Evolutionary conservation across 2,888 invertebrate genomes (phyloP), one percentile per base, ranked within the genome.

Genomic region (Conistra vaccinii): DNA sequence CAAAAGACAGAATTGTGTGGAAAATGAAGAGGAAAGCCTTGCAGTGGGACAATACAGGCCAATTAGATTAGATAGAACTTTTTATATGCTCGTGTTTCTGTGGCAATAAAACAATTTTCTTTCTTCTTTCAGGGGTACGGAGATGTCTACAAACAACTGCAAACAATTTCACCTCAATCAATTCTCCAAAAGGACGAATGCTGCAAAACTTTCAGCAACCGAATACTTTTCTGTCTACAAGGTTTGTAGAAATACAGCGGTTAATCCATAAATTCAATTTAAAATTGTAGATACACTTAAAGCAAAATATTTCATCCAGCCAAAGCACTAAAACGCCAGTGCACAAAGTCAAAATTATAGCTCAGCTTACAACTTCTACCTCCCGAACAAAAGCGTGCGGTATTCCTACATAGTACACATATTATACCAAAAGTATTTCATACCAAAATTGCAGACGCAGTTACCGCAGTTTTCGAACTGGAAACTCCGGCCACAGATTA

Each of bases 391-490:
- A 62, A 80, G 80, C 80, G 42, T 55, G 62, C 77, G 29, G 65
- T 60, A 57, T 32, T 29, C 55, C 65, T 68, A 78, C 69, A 79
- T 69, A 57, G 61, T 71, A 84, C 69, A 84, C 70, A 67, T 71
- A 84, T 61, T 65, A 74, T 35, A 73, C 63, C 67, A 63, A 79
- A 77, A 76, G 72, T 72, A 85, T 87, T 76, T 86, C 78, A 81
- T 85, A 74, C 73, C 62, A 78, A 83, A 83, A 81, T 84, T 84
- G 81, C 69, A 80, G 68, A 80, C 80, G 39, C 58, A 66, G 80
- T 84, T 71, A 71, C 75, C 81, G 65, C 68, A 84, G 80, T 72
- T 73, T 85, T 81, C 76, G 55, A 82, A 73, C 76, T 67, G 48
- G 66, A 45, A 82, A 81, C 76, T 76, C 68, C 48, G 1, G 32